These are phyloP conservation scores for Laspeyria flexula DNA, from an alignment of 2,888 invertebrate species.

Conservation along the genomic window DNA sequence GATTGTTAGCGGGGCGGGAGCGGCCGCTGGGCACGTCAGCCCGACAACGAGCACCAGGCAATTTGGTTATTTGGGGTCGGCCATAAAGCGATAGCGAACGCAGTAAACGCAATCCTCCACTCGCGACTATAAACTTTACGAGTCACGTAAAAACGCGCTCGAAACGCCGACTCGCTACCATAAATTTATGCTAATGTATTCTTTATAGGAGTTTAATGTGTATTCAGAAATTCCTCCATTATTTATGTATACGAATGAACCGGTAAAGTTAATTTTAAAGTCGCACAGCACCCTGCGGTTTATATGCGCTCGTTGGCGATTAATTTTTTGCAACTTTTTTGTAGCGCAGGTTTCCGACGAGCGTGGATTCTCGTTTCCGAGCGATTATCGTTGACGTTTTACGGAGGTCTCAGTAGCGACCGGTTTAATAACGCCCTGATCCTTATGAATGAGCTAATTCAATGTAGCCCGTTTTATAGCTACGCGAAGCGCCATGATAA, in stretches of 20 bases:
- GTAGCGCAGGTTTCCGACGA: constrained; percentile 63
- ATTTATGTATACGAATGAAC: constrained; percentile 86
- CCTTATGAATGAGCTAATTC: constrained; percentile 56
- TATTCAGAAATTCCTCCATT: constrained; percentile 85
- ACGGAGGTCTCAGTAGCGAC: constrained; percentile 47
- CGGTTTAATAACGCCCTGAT: constrained; percentile 52
- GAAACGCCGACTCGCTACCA: constrained; percentile 84
- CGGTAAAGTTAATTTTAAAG: constrained; percentile 86
- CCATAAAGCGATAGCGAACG: constrained; percentile 84
- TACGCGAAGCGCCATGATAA: constrained; percentile 43
- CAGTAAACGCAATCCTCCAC: constrained; percentile 86
- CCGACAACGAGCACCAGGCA: constrained; percentile 73
- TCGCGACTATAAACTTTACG: constrained; percentile 86
- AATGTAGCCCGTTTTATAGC: constrained; percentile 49
- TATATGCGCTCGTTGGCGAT: constrained; percentile 72
- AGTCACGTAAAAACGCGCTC: constrained; percentile 86
- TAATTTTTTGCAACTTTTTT: constrained; percentile 70
- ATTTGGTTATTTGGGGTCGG: constrained; percentile 85
- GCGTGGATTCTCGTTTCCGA: constrained; percentile 59
- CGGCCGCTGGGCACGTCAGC: constrained; percentile 54
- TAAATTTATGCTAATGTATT: constrained; percentile 87
- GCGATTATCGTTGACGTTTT: constrained; percentile 61
- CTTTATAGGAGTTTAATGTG: constrained; percentile 86
- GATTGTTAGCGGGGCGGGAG: constrained; percentile 37
- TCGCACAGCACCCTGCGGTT: constrained; percentile 76